Percentiles rank a stretch among this genome's conserved stretches.
Conservation (phyloP, 2,797 vertebrate genomes). For the Megaceryle alcyon region DNA sequence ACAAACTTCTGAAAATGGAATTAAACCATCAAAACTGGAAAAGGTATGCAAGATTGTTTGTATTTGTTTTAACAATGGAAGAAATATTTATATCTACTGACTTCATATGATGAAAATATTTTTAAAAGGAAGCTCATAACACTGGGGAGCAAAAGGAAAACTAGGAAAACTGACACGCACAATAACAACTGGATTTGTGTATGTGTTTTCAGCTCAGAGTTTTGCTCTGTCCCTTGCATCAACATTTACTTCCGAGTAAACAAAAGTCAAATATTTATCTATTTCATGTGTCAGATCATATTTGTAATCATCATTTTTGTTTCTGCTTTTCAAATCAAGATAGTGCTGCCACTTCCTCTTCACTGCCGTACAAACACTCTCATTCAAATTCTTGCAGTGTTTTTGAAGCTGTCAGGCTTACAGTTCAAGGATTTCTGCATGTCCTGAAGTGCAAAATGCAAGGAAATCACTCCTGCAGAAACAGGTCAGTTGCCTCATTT, state of each 20-base stretch:
- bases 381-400: not conserved
- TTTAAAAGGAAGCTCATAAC: not conserved
- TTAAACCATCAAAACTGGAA: not conserved
- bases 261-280: constrained; percentile 18
- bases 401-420: constrained; percentile 20
- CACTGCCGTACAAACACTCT: not conserved
- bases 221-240: not conserved
- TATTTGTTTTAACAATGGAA: not conserved
- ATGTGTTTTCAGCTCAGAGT: not conserved
- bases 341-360: not conserved
- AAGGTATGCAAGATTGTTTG: not conserved
- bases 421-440: not conserved
- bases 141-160: not conserved
- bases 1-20: not conserved
- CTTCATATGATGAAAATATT: not conserved
- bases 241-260: not conserved
- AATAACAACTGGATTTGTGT: not conserved
- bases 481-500: constrained; percentile 24
- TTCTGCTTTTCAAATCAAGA: constrained; percentile 24
- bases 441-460: not conserved
- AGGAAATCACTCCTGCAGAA: constrained; percentile 26
- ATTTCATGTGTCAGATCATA: not conserved
- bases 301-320: not conserved
- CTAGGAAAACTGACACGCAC: not conserved
- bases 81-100: not conserved